Evolutionary conservation across 2,797 vertebrate genomes (phyloP), one percentile per base, ranked within the genome.

Genomic region (Calcarius lapponicus): DNA sequence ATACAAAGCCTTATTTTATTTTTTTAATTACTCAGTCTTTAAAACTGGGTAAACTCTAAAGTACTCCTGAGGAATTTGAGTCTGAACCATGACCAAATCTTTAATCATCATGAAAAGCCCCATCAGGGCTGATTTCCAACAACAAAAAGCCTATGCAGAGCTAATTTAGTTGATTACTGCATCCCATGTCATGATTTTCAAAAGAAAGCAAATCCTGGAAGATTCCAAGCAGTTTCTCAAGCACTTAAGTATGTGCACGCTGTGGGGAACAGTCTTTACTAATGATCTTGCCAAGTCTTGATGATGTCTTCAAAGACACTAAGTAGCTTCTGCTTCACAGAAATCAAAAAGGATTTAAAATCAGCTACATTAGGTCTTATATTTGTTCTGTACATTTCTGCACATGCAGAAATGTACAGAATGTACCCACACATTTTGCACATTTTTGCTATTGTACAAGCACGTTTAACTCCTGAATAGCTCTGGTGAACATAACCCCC

Each of bases 71-170:
- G 80, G 71, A 95, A 95, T 95, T 75, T 94, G 65, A 57, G 61
- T 11, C 65, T 96, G 83, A 95, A 75, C 47, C 84, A 54, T 54
- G 64, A 95, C 64, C 80, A 86, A 80, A 92, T 73, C 72, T 96
- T 83, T 90, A 67, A 92, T 95, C 73, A 74, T 92, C 54, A 5
- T 47, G 80, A 95, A 95, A 95, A 90, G 56, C 64, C 25, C 32
- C 71, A 81, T 76, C 67, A 67, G 56, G 74, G 48, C 67, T 73
- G 43, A 84, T 81, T 95, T 95, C 76, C 70, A 88, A 40, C 1
- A 10, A 74, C 54, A 93, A 93, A 91, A 91, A 83, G 28, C 50
- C 43, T 79, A 9, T 64, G 64, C 82, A 76, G 66, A 51, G 58
- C 54, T 94, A 72, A 79, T 88, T 88, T 90, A 71, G 34, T 66